Conservation (phyloP, 2,888 invertebrate species). For the Parelbella ahira region DNA sequence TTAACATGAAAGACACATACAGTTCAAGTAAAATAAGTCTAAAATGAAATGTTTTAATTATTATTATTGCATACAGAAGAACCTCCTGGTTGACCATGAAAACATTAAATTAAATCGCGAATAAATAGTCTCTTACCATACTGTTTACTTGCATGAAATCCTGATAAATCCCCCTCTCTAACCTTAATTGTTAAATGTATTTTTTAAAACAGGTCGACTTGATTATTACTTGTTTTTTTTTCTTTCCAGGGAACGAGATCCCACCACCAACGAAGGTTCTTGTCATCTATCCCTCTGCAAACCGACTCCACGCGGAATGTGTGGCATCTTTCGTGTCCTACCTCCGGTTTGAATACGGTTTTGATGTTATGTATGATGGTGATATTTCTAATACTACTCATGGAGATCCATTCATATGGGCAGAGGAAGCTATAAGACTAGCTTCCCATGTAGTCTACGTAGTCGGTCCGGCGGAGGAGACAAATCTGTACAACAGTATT, state of each 20-base stretch:
- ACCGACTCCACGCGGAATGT: conserved; percentile 63
- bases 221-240: no score
- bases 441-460: conserved; percentile 61
- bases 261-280: conserved; percentile 63
- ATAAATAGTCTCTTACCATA: no score
- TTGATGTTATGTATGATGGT: conserved; percentile 61
- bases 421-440: conserved; percentile 52
- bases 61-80: no score
- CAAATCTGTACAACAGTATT: conserved; percentile 54
- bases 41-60: no score
- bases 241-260: conserved; percentile 50
- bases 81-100: no score
- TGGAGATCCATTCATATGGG: conserved; percentile 66
- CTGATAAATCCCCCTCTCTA: no score
- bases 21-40: no score
- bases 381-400: conserved; percentile 57
- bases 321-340: conserved; percentile 59
- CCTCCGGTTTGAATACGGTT: conserved; percentile 60
- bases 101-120: no score
- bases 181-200: no score
- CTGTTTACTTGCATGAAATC: no score
- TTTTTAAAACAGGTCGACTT: no score
- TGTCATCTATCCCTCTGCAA: conserved; percentile 59
- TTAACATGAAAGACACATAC: no score
- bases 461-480: conserved; percentile 58